Evolutionary conservation across 2,888 invertebrate genomes (phyloP), one percentile per base, ranked within the genome.

Genomic region (Hirudinaria manillensis): DNA sequence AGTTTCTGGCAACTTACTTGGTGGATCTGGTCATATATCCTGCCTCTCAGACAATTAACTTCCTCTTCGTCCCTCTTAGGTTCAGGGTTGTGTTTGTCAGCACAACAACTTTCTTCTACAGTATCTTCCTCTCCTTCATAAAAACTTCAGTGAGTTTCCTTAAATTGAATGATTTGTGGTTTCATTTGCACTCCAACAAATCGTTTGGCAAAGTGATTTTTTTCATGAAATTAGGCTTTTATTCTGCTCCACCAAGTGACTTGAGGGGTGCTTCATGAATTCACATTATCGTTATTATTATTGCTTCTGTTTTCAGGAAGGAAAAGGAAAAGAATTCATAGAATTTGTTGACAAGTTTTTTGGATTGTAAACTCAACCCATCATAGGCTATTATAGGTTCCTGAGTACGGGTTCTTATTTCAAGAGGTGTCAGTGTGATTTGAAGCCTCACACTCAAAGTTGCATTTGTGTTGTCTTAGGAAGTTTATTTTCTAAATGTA

Each of bases 91-190:
- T 75, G 27, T 75, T 55, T 32, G 75, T 75, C 61, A 34, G 66
- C 13, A 27, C 55, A 29, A 55, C 61, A 6, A 70, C 75, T 27
- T 70, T 70, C 27, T 34, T 75, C 2, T 70, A 75, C 61, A 70
- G 53, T 38, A 71, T 75, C n/a, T 75, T 70, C 32, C 75, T 75
- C 19, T 75, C 75, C 29, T 70, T 56, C 45, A 70, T 75, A 53
- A 75, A 75, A 61, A 70, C 70, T 45, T 51, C 61, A 32, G 75
- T 75, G 16, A 67, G 75, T 70, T n/a, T 65, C 21, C n/a, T 51
- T 10, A 10, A 6, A 27, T 24, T 13, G 19, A 6, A 45, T 27
- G 36, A 70, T 45, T 70, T 70, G 4, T 36, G 1, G 66, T 27
- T 56, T 56, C 13, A 56, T 56, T 7, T 56, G 53, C 13, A 53